Percentiles rank a stretch among this genome's conserved stretches.
These are phyloP conservation scores for Forpus xanthops DNA, from an alignment of 2,797 vertebrate species.

Conservation along the genomic window DNA sequence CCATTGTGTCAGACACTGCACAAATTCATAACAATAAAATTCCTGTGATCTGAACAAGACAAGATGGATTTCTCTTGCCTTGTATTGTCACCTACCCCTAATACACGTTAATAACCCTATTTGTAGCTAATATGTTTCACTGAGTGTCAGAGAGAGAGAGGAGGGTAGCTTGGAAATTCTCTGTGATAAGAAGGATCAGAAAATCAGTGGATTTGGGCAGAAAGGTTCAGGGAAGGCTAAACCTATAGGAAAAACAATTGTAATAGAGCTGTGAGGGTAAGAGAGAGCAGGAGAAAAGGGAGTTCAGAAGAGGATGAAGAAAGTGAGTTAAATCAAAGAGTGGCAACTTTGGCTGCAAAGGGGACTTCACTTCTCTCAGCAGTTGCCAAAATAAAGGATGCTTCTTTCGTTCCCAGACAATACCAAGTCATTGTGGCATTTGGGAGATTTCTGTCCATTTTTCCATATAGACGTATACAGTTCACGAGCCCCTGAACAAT, in stretches of 20 bases:
- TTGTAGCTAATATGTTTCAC: background rate
- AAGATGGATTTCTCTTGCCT: background rate
- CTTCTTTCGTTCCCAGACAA: background rate
- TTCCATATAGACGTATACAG: accelerated
- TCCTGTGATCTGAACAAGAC: background rate
- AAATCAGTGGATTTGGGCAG: background rate
- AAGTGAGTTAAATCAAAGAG: background rate
- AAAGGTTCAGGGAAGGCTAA: background rate
- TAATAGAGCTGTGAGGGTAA: background rate
- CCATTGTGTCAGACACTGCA: background rate
- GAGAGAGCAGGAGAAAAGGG: background rate
- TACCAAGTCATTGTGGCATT: accelerated
- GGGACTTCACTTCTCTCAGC: background rate
- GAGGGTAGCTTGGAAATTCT: background rate
- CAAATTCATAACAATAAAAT: background rate
- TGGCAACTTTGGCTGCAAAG: background rate
- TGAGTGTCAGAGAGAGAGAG: background rate
- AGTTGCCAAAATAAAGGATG: background rate
- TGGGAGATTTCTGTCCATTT: background rate
- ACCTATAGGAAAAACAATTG: background rate
- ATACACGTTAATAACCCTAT: background rate
- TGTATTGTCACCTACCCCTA: background rate
- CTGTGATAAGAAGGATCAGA: background rate
- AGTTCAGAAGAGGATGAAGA: background rate
- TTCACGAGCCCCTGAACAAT: background rate